Conservation (phyloP, 2,113 vertebrate species). For the Chrysemys picta region DNA sequence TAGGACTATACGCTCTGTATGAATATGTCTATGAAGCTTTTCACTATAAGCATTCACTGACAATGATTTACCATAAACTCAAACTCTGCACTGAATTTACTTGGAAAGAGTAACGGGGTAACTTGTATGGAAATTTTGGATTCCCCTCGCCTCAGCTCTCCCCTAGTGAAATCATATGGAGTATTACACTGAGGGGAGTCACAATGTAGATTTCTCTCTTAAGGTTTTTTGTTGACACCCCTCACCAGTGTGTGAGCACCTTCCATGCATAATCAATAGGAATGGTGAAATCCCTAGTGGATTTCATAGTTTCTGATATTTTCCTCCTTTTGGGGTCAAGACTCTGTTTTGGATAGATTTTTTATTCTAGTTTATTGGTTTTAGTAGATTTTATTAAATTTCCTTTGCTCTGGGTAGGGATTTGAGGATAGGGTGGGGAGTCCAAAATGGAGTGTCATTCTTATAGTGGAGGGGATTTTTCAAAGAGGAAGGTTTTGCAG, state of each 20-base stretch:
- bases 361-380: background rate
- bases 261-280: too few species aligned
- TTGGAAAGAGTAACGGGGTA: conserved; percentile 3
- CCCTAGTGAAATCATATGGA: background rate
- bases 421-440: too few species aligned
- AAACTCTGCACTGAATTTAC: background rate
- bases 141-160: background rate
- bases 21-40: conserved; percentile 60
- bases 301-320: too few species aligned
- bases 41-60: conserved; percentile 38
- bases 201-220: background rate
- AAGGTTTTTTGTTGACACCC: too few species aligned
- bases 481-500: background rate
- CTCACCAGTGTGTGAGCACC: too few species aligned
- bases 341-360: background rate
- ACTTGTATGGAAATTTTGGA: background rate
- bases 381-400: background rate
- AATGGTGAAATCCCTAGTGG: too few species aligned
- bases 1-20: background rate
- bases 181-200: background rate
- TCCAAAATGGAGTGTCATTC: too few species aligned
- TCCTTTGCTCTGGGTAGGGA: background rate
- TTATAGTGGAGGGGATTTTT: too few species aligned
- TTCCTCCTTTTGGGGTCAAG: too few species aligned
- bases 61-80: conserved; percentile 13